Conservation (phyloP, 2,797 vertebrate genomes). For the Eurystomus glaucurus region DNA sequence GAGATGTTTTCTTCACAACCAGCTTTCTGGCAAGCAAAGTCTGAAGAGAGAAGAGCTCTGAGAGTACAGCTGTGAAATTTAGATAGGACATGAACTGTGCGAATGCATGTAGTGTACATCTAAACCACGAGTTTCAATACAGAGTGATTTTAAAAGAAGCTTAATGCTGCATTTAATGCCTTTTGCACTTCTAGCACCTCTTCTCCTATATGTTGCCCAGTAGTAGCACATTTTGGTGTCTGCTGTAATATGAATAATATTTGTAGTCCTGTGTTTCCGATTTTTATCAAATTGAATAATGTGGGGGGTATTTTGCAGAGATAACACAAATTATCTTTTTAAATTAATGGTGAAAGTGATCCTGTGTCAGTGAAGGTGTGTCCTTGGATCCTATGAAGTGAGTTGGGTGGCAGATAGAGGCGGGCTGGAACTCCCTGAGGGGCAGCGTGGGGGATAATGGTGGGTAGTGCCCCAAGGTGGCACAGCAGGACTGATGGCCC, state of each 20-base stretch:
- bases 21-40: not conserved
- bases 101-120: not conserved
- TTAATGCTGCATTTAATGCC: not conserved
- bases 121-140: not conserved
- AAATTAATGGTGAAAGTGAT: not conserved
- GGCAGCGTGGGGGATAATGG: not conserved
- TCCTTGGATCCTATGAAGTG: not conserved
- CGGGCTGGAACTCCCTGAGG: not conserved
- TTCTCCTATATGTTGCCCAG: not conserved
- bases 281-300: not conserved
- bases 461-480: not conserved
- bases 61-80: not conserved
- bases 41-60: not conserved
- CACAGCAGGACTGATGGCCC: not conserved
- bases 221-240: not conserved
- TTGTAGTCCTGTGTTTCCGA: not conserved
- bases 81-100: not conserved
- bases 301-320: not conserved
- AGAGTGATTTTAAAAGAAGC: fast-evolving
- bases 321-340: not conserved
- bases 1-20: not conserved
- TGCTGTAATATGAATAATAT: not conserved
- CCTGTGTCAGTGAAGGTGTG: not conserved
- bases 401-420: not conserved
- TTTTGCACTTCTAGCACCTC: not conserved